These are phyloP conservation scores for Hypanus sabinus DNA, from an alignment of 2,113 vertebrate genomes.

Conservation along the genomic window DNA sequence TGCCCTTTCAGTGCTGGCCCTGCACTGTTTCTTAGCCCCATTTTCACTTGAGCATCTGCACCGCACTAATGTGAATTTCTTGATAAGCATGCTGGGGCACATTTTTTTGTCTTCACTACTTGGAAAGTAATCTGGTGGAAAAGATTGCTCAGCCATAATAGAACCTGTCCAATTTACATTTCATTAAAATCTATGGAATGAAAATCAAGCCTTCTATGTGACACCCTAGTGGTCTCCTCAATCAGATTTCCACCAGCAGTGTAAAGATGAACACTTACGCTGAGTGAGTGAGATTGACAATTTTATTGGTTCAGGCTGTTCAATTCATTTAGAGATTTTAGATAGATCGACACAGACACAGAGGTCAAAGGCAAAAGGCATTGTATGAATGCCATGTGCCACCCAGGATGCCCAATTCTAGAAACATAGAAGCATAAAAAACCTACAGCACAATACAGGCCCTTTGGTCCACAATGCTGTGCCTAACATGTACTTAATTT, in stretches of 20 bases:
- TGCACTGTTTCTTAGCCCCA: neutral
- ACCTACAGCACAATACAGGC: too few species aligned
- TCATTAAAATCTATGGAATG: conserved; percentile 2
- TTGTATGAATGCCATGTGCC: neutral
- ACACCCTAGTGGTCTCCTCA: neutral
- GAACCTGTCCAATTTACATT: conserved; percentile 29
- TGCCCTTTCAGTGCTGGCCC: neutral
- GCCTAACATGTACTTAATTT: too few species aligned
- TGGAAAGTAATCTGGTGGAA: neutral
- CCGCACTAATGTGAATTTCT: neutral
- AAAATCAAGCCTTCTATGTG: conserved; percentile 7
- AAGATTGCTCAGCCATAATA: neutral
- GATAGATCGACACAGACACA: neutral
- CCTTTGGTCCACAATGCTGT: too few species aligned
- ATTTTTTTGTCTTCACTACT: neutral
- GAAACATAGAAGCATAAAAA: too few species aligned
- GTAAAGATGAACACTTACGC: neutral
- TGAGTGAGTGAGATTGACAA: neutral
- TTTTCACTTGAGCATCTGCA: neutral
- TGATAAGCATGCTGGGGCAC: neutral
- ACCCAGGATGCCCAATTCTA: neutral
- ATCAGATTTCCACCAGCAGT: neutral
- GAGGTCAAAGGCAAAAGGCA: neutral
- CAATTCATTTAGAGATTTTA: neutral
- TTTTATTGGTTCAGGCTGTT: neutral